Conservation (phyloP, 2,888 invertebrate species). For the Aphidoletes aphidimyza region DNA sequence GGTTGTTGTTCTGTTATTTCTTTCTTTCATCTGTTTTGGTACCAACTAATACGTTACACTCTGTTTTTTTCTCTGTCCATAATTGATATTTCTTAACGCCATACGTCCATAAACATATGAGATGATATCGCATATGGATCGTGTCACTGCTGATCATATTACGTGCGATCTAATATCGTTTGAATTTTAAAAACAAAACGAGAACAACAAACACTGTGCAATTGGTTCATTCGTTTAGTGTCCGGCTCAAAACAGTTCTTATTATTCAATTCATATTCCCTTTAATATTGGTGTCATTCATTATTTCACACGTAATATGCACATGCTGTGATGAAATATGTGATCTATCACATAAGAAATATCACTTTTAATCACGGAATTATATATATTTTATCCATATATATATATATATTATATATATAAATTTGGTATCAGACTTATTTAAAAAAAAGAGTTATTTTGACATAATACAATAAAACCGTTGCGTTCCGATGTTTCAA, state of each 20-base stretch:
- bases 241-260: no score
- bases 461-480: slow-evolving; percentile 20
- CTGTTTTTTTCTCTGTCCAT: slow-evolving; percentile 34
- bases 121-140: not conserved
- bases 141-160: not conserved
- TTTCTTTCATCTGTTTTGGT: not conserved
- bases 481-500: slow-evolving; percentile 40
- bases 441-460: not conserved
- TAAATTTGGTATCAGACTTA: not conserved
- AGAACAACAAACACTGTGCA: not conserved
- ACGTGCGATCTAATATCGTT: not conserved
- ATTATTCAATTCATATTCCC: no score
- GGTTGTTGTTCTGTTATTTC: not conserved
- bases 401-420: no score
- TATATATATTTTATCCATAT: not conserved
- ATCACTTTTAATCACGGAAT: slow-evolving; percentile 50
- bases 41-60: not conserved
- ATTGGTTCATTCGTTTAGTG: no score
- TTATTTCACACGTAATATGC: slow-evolving; percentile 32
- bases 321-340: not conserved
- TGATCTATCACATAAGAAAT: slow-evolving; percentile 4
- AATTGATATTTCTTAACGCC: slow-evolving; percentile 30
- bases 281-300: not conserved
- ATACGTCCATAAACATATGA: not conserved
- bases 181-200: not conserved